Evolutionary conservation across 2,797 vertebrate genomes (phyloP), one percentile per base, ranked within the genome.

Genomic region (Danio choprae): DNA sequence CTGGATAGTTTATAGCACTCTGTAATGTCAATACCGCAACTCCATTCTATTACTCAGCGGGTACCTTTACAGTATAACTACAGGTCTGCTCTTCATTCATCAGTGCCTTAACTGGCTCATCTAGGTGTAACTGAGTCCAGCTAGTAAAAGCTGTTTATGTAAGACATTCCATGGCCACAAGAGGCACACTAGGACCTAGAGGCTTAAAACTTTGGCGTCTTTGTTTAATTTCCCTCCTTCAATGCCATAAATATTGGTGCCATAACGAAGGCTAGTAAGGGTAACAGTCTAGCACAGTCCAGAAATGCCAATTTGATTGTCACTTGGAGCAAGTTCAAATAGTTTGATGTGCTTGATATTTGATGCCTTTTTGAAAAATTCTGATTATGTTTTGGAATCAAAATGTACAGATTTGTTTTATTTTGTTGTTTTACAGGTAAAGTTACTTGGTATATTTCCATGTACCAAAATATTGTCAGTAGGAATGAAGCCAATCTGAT

Each of bases 21-120:
- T 76, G 7, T 50, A 41, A 56, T 64, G 46, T 65, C 48, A 43
- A 62, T 80, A 80, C 78, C 82, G 63, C 73, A 44, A 74, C 77
- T 53, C 53, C 20, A 50, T 38, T 51, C 36, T 16, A n/a, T 79
- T 41, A 29, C 46, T 73, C 22, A 44, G 9, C n/a, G 18, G 12
- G 11, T 50, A 53, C n/a, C 48, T 43, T 40, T 76, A 76, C 7
- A 67, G 74, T 46, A 13, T 8, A 64, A 44, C 48, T 22, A 55
- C 48, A 71, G 48, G 11, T 20, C 12, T 20, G 36, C n/a, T 43
- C 13, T 43, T 43, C 13, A 63, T 74, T 50, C 46, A 62, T 40
- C 44, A 18, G 46, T 51, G 11, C 7, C 7, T 50, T 62, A 41
- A 53, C 4, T 41, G 18, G 18, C 38, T 62, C 43, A 38, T 74